Base-by-base conservation (phyloP, 2,113 vertebrate species). In the Damaliscus lunatus region DNA sequence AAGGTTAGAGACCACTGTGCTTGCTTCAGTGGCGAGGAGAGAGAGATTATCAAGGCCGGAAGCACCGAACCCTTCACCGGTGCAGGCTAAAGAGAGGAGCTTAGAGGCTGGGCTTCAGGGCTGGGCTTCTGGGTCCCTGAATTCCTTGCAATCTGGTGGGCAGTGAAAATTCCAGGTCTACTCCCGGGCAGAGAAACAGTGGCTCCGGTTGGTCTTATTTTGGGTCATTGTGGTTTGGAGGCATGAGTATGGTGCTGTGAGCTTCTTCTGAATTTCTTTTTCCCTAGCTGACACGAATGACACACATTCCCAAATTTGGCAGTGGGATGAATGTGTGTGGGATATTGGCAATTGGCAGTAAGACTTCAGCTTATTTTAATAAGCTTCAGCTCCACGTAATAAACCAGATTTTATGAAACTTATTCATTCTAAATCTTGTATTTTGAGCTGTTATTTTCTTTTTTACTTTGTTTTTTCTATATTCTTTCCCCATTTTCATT, bases 161-260 rank as follows among this genome's bases (percentile, higher is more conserved):
- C 19, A 82, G 57, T 29, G 33, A 21, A 94, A 77, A 23, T 62
- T 15, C 31, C 3, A 0, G 10, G 23, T 46, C 36, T 21, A 2
- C 15, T 17, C n/a, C 12, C 4, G 5, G 13, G 3, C 17, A 48
- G 83, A 1, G 1, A 59, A 12, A 3, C 8, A 2, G 46, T 59
- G 55, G 31, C 17, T 88, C 59, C 7, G 52, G 78, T 12, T 23
- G 53, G 17, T 36, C 81, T 40, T 82, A 77, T 94, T 77, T 92
- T 81, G 71, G 57, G 21, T 90, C 94, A 97, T 71, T 88, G 48
- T 19, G 86, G 74, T 52, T 89, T 92, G 50, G 55, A 21, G 33
- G 7, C 40, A 29, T 16, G 43, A 95, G 77, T 57, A 5, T 53
- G 43, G n/a, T n/a, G 13, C 7, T 48, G 50, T 23, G 14, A 48